phyloP scores from a whole-genome alignment of 2,888 invertebrate genomes.

The Xestia xanthographa region DNA sequence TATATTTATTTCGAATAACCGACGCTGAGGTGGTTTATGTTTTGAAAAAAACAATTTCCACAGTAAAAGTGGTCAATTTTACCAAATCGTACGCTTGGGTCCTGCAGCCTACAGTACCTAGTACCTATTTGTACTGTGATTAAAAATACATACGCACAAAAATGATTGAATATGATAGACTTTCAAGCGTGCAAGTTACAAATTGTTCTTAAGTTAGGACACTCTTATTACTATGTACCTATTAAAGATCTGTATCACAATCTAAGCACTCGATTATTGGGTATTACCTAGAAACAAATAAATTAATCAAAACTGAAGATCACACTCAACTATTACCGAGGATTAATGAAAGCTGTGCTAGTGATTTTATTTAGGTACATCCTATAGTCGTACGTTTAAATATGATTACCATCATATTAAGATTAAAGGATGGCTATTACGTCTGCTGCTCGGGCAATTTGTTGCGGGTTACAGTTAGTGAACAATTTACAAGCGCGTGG shows the following conservation, averaged over 20 bases:
- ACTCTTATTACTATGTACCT: not conserved
- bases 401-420: constrained; percentile 74
- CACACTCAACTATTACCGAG: not conserved
- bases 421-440: constrained; percentile 77
- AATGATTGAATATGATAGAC: not conserved
- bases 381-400: constrained; percentile 42
- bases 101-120: not conserved
- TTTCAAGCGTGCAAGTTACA: not conserved
- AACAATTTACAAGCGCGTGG: constrained; percentile 85
- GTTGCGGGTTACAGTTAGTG: constrained; percentile 86
- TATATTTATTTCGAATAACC: not conserved
- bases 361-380: constrained; percentile 32
- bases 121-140: not conserved
- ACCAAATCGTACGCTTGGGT: not conserved
- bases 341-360: constrained; percentile 9
- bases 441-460: constrained; percentile 81
- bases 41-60: not conserved
- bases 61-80: not conserved
- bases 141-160: not conserved
- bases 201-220: not conserved
- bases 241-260: not conserved
- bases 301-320: not conserved
- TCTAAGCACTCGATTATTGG: not conserved
- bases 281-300: not conserved
- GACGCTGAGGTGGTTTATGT: not conserved